Conservation (phyloP, 2,113 vertebrate genomes). For the Galeopterus variegatus region DNA sequence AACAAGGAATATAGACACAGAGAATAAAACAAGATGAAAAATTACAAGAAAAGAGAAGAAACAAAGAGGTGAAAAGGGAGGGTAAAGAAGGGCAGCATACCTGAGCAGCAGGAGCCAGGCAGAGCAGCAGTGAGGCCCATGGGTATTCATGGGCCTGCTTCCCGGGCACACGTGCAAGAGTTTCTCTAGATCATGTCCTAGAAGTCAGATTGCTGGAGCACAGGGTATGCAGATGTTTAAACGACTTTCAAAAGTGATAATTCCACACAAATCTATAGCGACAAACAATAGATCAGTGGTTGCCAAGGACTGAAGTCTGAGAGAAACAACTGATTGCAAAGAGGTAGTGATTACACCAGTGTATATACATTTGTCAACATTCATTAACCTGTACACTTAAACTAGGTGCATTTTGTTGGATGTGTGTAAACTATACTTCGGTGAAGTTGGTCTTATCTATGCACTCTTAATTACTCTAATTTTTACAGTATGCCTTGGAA, state of each 20-base stretch:
- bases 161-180: neutral
- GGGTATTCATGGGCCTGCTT: neutral
- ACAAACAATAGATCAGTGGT: neutral
- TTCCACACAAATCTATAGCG: neutral
- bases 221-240: neutral
- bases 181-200: neutral
- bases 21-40: neutral
- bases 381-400: neutral
- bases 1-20: neutral
- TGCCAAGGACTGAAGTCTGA: neutral
- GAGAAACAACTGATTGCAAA: neutral
- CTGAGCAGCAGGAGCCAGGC: neutral
- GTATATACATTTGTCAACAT: neutral
- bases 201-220: neutral
- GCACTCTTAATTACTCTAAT: neutral
- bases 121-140: neutral
- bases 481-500: neutral
- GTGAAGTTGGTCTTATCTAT: neutral
- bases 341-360: neutral
- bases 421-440: neutral
- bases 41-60: neutral
- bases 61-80: neutral
- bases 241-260: neutral
- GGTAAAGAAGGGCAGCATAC: neutral
- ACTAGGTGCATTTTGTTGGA: neutral